Evolutionary conservation across 2,113 vertebrate species (phyloP), one percentile per base, ranked within the genome.

Genomic region (Dipodomys ordii): DNA sequence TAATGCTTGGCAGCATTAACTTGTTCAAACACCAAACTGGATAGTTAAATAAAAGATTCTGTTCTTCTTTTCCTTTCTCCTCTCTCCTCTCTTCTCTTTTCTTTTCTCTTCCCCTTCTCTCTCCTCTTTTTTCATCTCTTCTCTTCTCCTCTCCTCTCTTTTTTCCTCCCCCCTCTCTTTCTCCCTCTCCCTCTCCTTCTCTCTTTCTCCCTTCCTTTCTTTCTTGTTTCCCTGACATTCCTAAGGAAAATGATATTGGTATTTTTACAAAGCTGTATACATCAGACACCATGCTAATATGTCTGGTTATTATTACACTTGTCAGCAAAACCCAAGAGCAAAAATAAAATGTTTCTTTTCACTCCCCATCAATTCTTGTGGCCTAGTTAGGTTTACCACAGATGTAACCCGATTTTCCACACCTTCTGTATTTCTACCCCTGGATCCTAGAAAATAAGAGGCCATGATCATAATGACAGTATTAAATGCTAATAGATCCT

Each of bases 381-480:
- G 16, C 46, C 44, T 83, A 35, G 15, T 35, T 71, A 73, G 65
- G 27, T 46, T 64, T 39, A 22, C 49, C 68, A 28, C 4, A 30
- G 39, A 22, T 53, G 20, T 30, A 80, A 7, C 65, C 64, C 46
- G n/a, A 6, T 23, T 84, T 72, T 30, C 60, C 35, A 68, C 16
- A 67, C 16, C 28, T 93, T 76, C 53, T 62, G 44, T 22, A 60
- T 94, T 93, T 93, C 64, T 4, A 87, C 78, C 53, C 53, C 35
- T 27, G 25, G 19, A 79, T 88, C 72, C 57, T 32, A 25, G 57
- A 93, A 94, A 94, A 88, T 30, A 44, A 89, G 28, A 81, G 74
- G 27, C 60, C 46, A 46, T 11, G 1, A 49, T 83, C 67, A 87
- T 86, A 88, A 93, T 35, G 32, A 35, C 39, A 8, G 18, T 20